These are phyloP conservation scores for Nemotelus nigrinus DNA, from an alignment of 2,888 invertebrate species.

Conservation along the genomic window DNA sequence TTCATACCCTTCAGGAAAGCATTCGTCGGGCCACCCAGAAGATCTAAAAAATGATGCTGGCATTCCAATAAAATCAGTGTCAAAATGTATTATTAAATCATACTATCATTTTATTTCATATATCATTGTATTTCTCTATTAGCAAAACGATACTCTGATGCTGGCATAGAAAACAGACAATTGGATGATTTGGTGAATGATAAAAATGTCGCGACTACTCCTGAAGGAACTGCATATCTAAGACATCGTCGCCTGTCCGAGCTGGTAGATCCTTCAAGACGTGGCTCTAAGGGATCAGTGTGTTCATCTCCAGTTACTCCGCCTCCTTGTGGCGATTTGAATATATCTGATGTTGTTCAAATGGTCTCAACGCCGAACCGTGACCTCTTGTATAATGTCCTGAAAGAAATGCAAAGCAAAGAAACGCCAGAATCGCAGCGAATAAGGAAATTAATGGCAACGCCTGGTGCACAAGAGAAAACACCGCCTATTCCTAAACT, in stretches of 20 bases:
- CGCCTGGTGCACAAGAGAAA: conserved; percentile 53
- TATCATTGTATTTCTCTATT: neutral
- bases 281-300: conserved; percentile 15
- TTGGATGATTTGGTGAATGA: conserved; percentile 8
- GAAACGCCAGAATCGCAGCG: conserved; percentile 49
- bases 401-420: conserved; percentile 48
- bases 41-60: neutral
- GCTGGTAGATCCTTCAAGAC: conserved; percentile 55
- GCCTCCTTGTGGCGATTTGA: conserved; percentile 13
- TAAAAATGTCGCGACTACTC: neutral
- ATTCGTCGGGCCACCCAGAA: neutral
- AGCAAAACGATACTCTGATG: neutral
- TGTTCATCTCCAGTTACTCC: conserved; percentile 24
- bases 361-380: conserved; percentile 48
- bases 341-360: conserved; percentile 46
- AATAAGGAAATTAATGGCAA: conserved; percentile 53
- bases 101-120: neutral
- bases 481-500: conserved; percentile 63
- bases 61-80: neutral
- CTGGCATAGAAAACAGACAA: neutral
- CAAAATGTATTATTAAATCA: neutral
- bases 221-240: conserved; percentile 50
- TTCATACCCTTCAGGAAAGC: neutral
- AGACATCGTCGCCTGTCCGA: conserved; percentile 61
- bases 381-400: conserved; percentile 44